Conservation (phyloP, 2,888 invertebrate genomes). For the Acrocera orbiculus region DNA sequence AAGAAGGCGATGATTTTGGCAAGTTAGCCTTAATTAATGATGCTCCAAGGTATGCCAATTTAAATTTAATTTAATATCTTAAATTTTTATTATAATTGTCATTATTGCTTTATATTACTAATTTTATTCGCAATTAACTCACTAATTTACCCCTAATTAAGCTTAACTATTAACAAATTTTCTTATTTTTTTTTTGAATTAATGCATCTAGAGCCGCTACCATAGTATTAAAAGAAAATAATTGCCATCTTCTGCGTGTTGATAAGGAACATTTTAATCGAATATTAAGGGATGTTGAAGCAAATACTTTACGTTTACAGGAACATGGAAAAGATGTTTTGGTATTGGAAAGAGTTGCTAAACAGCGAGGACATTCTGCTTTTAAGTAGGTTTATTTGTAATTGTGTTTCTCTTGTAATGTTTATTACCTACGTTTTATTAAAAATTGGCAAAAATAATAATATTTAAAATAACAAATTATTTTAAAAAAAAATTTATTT, state of each 20-base stretch:
- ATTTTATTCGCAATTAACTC: no score
- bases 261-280: constrained; percentile 75
- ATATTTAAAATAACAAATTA: no score
- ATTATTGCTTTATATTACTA: no score
- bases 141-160: no score
- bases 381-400: constrained; percentile 39
- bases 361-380: constrained; percentile 35
- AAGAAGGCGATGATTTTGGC: constrained; percentile 76
- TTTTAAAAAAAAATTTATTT: no score
- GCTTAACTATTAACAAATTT: no score
- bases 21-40: constrained; percentile 73
- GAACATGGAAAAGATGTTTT: constrained; percentile 72
- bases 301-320: constrained; percentile 69
- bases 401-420: constrained; percentile 4
- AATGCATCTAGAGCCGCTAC: constrained; percentile 45
- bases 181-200: no score
- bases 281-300: constrained; percentile 65
- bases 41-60: constrained; percentile 46
- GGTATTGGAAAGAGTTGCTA: constrained; percentile 54
- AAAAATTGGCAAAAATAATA: no score
- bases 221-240: constrained; percentile 61
- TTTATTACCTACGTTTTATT: no score
- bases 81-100: neutral
- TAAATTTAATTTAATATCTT: neutral
- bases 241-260: constrained; percentile 65